Base-by-base conservation (phyloP, 2,113 vertebrate species). In the Rhinolophus ferrumequinum region DNA sequence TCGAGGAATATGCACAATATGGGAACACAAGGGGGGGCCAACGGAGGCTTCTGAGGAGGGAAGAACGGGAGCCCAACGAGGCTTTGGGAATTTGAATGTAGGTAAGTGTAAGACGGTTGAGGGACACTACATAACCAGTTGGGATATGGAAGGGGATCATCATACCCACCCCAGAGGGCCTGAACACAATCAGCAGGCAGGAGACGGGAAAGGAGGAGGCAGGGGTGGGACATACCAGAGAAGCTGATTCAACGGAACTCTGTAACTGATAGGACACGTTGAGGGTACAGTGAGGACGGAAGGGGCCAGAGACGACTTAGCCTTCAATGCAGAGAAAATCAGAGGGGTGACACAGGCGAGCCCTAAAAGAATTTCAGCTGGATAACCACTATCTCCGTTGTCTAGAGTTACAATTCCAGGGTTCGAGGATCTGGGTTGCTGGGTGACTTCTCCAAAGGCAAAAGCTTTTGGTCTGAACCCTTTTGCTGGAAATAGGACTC, bases 401-500 rank as follows among this genome's bases (percentile, higher is more conserved):
- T 54, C 60, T 70, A 56, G 44, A 88, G 69, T 16, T 58, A 58
- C 0, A 5, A 66, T 18, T 56, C 38, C 47, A 26, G 9, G 64
- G 62, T 24, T 54, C 21, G 26, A 69, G 64, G 41, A 35, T n/a
- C 77, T 86, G 33, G 24, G 8, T 15, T 56, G 21, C 70, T 41
- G 60, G 22, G 50, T 77, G 41, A 81, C 52, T 82, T 70, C 21
- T 50, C 24, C 44, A 52, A 52, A 11, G 62, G 52, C 19, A 69
- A 50, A n/a, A 75, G 64, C 7, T 72, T 56, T 81, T 18, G 44
- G n/a, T 52, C 18, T 62, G 56, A 82, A 79, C 50, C 21, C 80
- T 88, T 88, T 35, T 14, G 54, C 72, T 28, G 54, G 21, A 83
- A 62, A 56, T 14, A 73, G n/a, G 77, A 82, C 67, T 93, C 88